Evolutionary conservation across 2,797 vertebrate species (phyloP).

Genomic region (Falco novaeseelandiae): DNA sequence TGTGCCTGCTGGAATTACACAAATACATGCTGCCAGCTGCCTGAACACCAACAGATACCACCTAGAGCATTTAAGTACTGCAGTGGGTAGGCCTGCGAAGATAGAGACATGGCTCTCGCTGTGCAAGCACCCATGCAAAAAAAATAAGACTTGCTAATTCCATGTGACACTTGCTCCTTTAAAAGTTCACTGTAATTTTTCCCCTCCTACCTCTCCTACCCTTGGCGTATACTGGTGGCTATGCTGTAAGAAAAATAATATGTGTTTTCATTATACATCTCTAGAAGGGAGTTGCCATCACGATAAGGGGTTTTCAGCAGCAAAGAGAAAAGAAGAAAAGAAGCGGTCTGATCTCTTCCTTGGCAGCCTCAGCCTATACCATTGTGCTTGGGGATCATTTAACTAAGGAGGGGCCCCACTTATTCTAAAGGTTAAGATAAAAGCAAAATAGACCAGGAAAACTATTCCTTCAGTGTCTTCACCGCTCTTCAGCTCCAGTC

Average conservation of each 20-base stretch:
- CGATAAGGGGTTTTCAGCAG: not conserved
- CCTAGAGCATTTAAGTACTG: not conserved
- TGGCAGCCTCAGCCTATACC: not conserved
- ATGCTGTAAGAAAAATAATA: not conserved
- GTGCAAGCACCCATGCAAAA: not conserved
- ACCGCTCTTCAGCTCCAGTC: not conserved
- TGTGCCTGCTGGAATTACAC: slow-evolving; percentile 6
- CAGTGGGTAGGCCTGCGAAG: not conserved
- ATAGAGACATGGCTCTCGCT: not conserved
- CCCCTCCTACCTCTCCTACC: not conserved
- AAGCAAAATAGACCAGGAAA: not conserved
- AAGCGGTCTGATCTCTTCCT: not conserved
- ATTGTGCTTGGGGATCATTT: not conserved
- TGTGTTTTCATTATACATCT: not conserved
- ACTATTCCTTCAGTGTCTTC: not conserved
- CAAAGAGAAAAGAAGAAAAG: not conserved
- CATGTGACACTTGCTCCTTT: not conserved
- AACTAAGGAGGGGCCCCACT: not conserved
- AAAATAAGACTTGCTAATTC: not conserved
- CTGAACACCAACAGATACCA: not conserved
- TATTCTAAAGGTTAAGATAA: not conserved
- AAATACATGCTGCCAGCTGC: slow-evolving; percentile 27
- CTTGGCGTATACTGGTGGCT: not conserved
- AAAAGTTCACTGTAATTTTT: not conserved
- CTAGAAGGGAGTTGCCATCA: not conserved